Evolutionary conservation across 2,888 invertebrate genomes (phyloP), one percentile per base, ranked within the genome.

Genomic region (Beris chalybata): DNA sequence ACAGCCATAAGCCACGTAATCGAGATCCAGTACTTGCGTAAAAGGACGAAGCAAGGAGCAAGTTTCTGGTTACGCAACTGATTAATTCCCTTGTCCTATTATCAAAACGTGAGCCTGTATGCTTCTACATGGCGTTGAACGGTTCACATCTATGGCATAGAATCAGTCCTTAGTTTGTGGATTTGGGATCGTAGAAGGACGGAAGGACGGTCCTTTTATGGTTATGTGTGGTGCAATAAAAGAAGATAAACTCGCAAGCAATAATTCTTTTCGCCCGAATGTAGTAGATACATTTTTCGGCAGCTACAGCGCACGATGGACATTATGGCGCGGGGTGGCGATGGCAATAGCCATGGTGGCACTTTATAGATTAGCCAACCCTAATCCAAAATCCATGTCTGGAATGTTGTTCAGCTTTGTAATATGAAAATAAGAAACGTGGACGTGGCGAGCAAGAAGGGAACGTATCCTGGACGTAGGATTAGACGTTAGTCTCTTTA

Each of bases 181-280:
- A 30, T n/a, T 58, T 15, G 30, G 11, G 4, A n/a, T 29, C n/a
- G 4, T 58, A 22, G 2, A 12, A 11, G 38, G 38, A n/a, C 38
- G 31, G 13, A 32, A 7, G 53, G 50, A 15, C 31, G 53, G 13
- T 38, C 38, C 65, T 61, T 67, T 67, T 67, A 67, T 59, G 65
- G 52, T 68, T 68, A 68, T 68, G 57, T 68, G 68, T 63, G 68
- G 68, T 68, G 56, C 68, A 65, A 68, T 68, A 68, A 68, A 68
- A 65, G 65, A 68, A 65, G 68, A 68, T 68, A 68, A 68, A 68
- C 65, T 61, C 58, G 31, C 63, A 64, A 53, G 55, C 65, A 65
- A 67, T 67, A 67, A 59, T 67, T 67, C 67, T 67, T 67, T 65
- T 59, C 54, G 50, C 31, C 64, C 57, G 38, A 50, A 58, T 64